Conservation (phyloP, 2,797 vertebrate genomes). For the Pogonophryne albipinna region DNA sequence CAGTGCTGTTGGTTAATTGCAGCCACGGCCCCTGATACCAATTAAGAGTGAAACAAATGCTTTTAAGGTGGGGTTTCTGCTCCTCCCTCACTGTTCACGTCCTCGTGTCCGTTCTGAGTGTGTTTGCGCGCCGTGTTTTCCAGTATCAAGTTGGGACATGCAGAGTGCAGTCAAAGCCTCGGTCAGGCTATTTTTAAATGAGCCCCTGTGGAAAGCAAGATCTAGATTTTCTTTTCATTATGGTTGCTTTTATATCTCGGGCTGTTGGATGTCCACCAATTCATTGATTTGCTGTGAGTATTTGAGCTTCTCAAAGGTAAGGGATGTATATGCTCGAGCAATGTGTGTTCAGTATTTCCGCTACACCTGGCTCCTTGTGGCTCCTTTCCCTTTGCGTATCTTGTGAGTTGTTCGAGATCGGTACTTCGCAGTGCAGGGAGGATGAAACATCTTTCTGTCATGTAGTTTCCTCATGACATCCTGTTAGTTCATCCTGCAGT, state of each 20-base stretch:
- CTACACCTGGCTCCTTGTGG: slow-evolving; percentile 48
- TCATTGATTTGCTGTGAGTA: slow-evolving; percentile 79
- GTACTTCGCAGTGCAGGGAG: slow-evolving; percentile 47
- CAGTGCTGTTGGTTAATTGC: slow-evolving; percentile 84
- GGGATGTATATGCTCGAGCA: slow-evolving; percentile 55
- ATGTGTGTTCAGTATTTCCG: slow-evolving; percentile 49
- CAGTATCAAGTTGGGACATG: slow-evolving; percentile 76
- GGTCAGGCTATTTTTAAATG: slow-evolving; percentile 82
- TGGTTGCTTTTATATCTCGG: slow-evolving; percentile 69
- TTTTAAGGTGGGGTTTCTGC: slow-evolving; percentile 81
- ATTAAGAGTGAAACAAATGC: slow-evolving; percentile 90
- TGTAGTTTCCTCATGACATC: slow-evolving; percentile 53
- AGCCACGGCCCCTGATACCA: slow-evolving; percentile 87
- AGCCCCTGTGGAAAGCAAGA: slow-evolving; percentile 78
- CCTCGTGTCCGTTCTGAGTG: slow-evolving; percentile 66
- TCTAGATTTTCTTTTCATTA: slow-evolving; percentile 76
- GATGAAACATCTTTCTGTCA: slow-evolving; percentile 67
- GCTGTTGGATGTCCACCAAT: slow-evolving; percentile 74
- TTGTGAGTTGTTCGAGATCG: slow-evolving; percentile 36
- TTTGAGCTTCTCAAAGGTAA: slow-evolving; percentile 83
- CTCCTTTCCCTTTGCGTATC: slow-evolving; percentile 27
- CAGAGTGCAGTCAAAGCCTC: slow-evolving; percentile 77
- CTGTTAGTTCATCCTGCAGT: slow-evolving; percentile 61
- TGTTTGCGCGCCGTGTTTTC: slow-evolving; percentile 69
- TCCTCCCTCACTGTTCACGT: slow-evolving; percentile 72